Evolutionary conservation across 2,113 vertebrate genomes (phyloP).

Genomic region (Cathartes aura): DNA sequence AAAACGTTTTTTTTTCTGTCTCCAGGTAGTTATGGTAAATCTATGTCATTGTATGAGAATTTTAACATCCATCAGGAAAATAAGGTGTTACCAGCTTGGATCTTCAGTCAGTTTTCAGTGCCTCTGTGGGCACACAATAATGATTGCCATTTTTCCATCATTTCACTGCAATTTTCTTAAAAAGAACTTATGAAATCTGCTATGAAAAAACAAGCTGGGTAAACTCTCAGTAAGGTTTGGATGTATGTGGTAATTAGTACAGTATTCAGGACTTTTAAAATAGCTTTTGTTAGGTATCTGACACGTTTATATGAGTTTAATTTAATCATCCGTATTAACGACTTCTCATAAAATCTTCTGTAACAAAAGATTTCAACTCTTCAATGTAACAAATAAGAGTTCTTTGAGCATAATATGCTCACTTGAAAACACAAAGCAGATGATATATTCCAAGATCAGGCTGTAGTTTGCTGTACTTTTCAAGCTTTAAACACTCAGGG

Average conservation of each 20-base stretch:
- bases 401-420: neutral
- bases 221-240: neutral
- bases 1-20: neutral
- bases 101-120: neutral
- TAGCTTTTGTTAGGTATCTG: neutral
- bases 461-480: neutral
- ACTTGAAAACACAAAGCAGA: neutral
- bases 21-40: neutral
- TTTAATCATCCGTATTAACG: neutral
- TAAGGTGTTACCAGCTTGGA: neutral
- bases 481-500: neutral
- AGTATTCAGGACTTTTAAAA: neutral
- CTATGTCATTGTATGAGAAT: neutral
- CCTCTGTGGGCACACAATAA: neutral
- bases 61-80: neutral
- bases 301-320: neutral
- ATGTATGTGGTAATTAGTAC: neutral
- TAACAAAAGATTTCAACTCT: neutral
- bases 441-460: neutral
- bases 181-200: neutral
- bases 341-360: neutral
- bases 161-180: neutral
- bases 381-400: neutral
- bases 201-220: neutral
- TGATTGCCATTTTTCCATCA: neutral